Percentiles rank a stretch among this genome's conserved stretches.
These are phyloP conservation scores for Epinephelus lanceolatus DNA, from an alignment of 2,113 vertebrate species.

Conservation along the genomic window DNA sequence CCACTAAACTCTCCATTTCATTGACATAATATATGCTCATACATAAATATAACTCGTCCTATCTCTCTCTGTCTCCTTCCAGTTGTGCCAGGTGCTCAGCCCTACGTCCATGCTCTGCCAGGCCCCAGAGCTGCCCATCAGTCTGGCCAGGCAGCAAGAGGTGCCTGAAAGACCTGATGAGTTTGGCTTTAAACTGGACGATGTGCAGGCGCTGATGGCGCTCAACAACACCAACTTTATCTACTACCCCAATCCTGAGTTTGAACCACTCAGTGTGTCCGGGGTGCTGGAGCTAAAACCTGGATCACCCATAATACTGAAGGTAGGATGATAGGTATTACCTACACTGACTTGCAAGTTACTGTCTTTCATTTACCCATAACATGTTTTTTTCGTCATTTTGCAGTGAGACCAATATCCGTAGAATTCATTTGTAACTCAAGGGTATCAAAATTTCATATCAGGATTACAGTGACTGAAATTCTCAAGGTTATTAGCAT, in stretches of 20 bases:
- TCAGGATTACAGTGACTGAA: too few relatives aligned
- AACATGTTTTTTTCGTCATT: background rate
- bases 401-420: background rate
- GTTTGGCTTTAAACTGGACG: constrained; percentile 97
- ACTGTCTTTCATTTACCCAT: background rate
- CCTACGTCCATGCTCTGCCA: constrained; percentile 95
- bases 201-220: constrained; percentile 91
- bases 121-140: constrained; percentile 91
- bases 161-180: constrained; percentile 91
- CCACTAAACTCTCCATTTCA: background rate
- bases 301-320: constrained; percentile 96
- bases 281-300: constrained; percentile 97
- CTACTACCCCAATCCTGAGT: constrained; percentile 96
- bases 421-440: background rate
- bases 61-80: constrained; percentile 5
- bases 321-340: constrained; percentile 83
- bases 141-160: constrained; percentile 86
- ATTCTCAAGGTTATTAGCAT: too few relatives aligned
- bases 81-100: constrained; percentile 93
- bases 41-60: background rate
- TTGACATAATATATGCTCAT: background rate
- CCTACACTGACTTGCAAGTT: background rate
- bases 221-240: constrained; percentile 96
- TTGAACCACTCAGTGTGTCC: constrained; percentile 91
- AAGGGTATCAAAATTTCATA: too few relatives aligned